These are phyloP conservation scores for Augiades crinisus DNA, from an alignment of 2,888 invertebrate species.

Conservation along the genomic window DNA sequence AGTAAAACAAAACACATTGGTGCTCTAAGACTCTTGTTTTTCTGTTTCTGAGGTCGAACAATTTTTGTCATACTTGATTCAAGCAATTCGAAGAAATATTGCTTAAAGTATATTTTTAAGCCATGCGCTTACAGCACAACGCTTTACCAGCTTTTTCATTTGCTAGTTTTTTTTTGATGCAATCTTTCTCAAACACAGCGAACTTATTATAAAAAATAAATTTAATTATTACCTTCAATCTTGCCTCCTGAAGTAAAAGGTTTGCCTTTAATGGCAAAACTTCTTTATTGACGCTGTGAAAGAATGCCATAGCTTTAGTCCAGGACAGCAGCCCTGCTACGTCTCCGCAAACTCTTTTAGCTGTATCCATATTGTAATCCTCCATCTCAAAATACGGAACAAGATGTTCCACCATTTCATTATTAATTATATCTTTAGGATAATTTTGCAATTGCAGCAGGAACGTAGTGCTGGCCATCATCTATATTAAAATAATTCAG, in stretches of 20 bases:
- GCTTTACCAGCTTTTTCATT: too few relatives aligned
- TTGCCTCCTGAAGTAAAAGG: conserved; percentile 93
- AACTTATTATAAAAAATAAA: too few relatives aligned
- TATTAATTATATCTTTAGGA: conserved; percentile 97
- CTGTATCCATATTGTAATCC: conserved; percentile 98
- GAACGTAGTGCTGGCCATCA: conserved; percentile 98
- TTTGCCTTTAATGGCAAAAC: conserved; percentile 97
- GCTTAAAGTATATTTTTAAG: too few relatives aligned
- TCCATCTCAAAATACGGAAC: conserved; percentile 97
- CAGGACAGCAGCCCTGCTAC: conserved; percentile 97
- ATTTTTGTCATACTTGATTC: too few relatives aligned
- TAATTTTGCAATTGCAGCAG: conserved; percentile 95
- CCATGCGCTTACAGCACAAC: too few relatives aligned
- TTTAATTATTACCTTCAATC: conserved; percentile 83
- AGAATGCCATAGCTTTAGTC: conserved; percentile 98
- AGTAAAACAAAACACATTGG: too few relatives aligned
- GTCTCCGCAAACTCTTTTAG: conserved; percentile 97
- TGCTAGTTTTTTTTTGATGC: too few relatives aligned
- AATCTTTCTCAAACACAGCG: too few relatives aligned
- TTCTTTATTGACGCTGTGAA: conserved; percentile 97
- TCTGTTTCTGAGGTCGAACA: too few relatives aligned
- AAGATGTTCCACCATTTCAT: conserved; percentile 97
- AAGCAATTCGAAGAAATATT: too few relatives aligned
- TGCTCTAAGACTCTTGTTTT: too few relatives aligned
- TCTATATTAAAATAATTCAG: conserved; percentile 68